Percentiles rank a stretch among this genome's conserved stretches.
These are phyloP conservation scores for Pseudoips prasinana DNA, from an alignment of 2,888 invertebrate species.

Conservation along the genomic window DNA sequence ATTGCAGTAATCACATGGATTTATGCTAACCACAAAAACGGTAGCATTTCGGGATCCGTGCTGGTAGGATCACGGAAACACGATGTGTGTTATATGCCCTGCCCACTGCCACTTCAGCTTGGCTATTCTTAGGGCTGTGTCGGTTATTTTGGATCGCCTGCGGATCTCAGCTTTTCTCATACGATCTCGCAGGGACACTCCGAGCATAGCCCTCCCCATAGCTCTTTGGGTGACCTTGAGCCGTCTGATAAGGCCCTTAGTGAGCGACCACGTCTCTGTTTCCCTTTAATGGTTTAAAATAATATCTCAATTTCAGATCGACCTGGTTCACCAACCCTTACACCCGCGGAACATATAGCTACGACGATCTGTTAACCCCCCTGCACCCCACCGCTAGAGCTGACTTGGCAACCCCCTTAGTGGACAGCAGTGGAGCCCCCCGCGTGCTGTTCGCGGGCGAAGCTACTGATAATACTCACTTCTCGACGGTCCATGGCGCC, in stretches of 20 bases:
- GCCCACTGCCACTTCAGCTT: too few relatives aligned
- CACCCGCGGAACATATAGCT: slow-evolving; percentile 88
- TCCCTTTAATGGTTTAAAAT: not conserved
- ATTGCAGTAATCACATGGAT: not conserved
- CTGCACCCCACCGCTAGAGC: slow-evolving; percentile 66
- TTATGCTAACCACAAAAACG: not conserved
- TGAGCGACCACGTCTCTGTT: not conserved
- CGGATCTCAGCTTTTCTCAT: too few relatives aligned
- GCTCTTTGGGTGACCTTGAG: too few relatives aligned
- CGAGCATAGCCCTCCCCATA: too few relatives aligned
- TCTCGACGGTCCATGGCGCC: slow-evolving; percentile 89
- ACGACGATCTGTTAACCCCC: slow-evolving; percentile 78
- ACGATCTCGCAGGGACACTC: too few relatives aligned
- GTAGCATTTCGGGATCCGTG: not conserved
- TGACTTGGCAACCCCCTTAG: slow-evolving; percentile 82
- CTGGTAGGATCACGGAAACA: not conserved
- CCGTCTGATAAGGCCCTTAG: too few relatives aligned
- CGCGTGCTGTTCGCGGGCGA: slow-evolving; percentile 84
- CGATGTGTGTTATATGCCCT: too few relatives aligned
- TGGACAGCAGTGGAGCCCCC: slow-evolving; percentile 60
- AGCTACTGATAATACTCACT: slow-evolving; percentile 79
- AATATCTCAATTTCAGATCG: slow-evolving; percentile 73
- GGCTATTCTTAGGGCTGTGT: too few relatives aligned
- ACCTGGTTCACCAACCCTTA: slow-evolving; percentile 86
- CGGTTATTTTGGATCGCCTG: too few relatives aligned